Base-by-base conservation (phyloP, 2,888 invertebrate genomes). In the Leptopterna dolabrata region DNA sequence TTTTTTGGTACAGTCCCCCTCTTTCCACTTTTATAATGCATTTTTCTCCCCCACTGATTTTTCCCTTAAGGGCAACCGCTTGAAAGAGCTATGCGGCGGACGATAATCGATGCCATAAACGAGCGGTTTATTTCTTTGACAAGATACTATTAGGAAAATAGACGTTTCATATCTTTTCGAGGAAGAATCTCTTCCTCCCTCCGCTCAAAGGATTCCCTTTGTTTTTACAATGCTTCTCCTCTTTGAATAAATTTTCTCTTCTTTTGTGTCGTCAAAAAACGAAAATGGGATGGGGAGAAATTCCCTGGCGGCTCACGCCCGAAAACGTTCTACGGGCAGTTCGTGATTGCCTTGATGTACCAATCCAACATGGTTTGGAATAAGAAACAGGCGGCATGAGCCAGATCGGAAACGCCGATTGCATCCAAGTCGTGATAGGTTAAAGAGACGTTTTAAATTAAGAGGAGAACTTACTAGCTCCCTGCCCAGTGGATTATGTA, bases 11-110 rank as follows among this genome's bases (percentile, higher is more conserved):
- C 43, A 29, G 55, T 55, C 55, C 29, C 55, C 55, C 24, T 24
- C 71, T 73, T 55, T 73, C n/a, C n/a, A n/a, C n/a, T 43, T 85
- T 85, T 45, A 71, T 73, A 85, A 85, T 85, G 85, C 85, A 85
- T 85, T 85, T 84, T 85, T 85, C 73, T 85, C 85, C 85, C 81
- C 81, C 81, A 81, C 55, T 47, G 55, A 51, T 45, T 51, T 81
- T 81, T 81, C 81, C 81, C 47, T 29, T 19, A 43, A 45, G 76
- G 76, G 45, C 51, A 30, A 24, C 30, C 16, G n/a, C 41, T n/a
- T 16, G 73, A 73, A 71, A 71, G 71, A 30, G 71, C 71, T 24
- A 6, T 27, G 27, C 71, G 55, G 11, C 3, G 29, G 16, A 36
- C 51, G 51, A 30, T 81, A 51, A 51, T 81, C 81, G 81, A 81